Percentiles rank a stretch among this genome's conserved stretches.
Conservation (phyloP, 2,888 invertebrate genomes). For the Anoplius nigerrimus region DNA sequence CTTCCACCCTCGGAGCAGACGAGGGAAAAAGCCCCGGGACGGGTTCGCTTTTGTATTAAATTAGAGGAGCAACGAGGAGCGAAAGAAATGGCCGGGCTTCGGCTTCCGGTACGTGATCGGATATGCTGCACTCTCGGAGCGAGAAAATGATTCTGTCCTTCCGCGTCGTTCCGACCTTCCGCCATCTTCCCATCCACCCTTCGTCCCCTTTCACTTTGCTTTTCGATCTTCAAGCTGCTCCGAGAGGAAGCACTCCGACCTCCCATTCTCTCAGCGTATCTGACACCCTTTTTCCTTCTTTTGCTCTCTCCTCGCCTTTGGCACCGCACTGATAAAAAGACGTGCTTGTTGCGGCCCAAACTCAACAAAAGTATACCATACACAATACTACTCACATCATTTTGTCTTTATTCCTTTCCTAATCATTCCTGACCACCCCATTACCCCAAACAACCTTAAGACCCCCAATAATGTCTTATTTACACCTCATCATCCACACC, state of each 20-base stretch:
- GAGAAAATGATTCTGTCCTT: background rate
- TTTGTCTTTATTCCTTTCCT: too few relatives aligned
- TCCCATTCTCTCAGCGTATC: background rate
- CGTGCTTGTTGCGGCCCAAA: too few relatives aligned
- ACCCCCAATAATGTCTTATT: too few relatives aligned
- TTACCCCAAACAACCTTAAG: too few relatives aligned
- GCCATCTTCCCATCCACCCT: too few relatives aligned
- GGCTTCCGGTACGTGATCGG: slow-evolving; percentile 41
- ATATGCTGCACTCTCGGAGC: slow-evolving; percentile 18
- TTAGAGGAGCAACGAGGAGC: slow-evolving; percentile 11
- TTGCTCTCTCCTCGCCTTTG: background rate
- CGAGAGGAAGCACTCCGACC: too few relatives aligned
- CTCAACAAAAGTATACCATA: too few relatives aligned
- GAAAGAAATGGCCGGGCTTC: slow-evolving; percentile 14
- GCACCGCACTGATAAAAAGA: background rate
- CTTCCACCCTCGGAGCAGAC: background rate
- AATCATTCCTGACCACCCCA: too few relatives aligned
- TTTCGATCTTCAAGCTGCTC: background rate
- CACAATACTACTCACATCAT: too few relatives aligned
- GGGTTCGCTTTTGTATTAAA: slow-evolving; percentile 28
- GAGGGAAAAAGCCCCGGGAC: background rate
- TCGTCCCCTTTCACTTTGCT: background rate
- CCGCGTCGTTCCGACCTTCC: too few relatives aligned
- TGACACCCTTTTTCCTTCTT: background rate
- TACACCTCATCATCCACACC: too few relatives aligned